phyloP scores from a whole-genome alignment of 2,888 invertebrate genomes.

The Stenchaetothrips biformis region DNA sequence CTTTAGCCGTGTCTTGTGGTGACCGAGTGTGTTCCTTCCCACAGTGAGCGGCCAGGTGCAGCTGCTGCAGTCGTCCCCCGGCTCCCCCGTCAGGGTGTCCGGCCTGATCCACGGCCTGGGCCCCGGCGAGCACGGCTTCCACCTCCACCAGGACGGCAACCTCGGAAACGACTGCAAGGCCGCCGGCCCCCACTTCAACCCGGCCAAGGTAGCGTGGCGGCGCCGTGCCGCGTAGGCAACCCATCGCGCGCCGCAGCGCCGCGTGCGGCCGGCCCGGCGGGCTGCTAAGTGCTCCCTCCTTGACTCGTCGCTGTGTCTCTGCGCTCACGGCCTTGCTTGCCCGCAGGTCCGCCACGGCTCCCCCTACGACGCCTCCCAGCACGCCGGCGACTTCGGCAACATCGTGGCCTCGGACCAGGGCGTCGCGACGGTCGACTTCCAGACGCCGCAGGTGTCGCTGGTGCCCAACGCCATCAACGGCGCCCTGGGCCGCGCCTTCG shows the following conservation, averaged over 20 bases:
- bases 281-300: not conserved
- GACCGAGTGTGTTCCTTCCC: too few species aligned
- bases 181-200: slow-evolving; percentile 41
- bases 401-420: slow-evolving; percentile 56
- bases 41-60: slow-evolving; percentile 28
- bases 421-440: slow-evolving; percentile 58
- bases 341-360: slow-evolving; percentile 33
- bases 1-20: too few species aligned
- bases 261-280: not conserved
- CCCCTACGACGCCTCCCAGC: slow-evolving; percentile 37
- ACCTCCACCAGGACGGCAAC: slow-evolving; percentile 37
- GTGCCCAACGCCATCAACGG: slow-evolving; percentile 55
- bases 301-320: too few species aligned
- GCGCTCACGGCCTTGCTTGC: not conserved
- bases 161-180: slow-evolving; percentile 37
- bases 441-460: slow-evolving; percentile 46
- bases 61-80: slow-evolving; percentile 1
- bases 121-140: slow-evolving; percentile 39
- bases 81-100: slow-evolving; percentile 35
- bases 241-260: not conserved
- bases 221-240: not conserved
- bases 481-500: slow-evolving; percentile 70
- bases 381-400: slow-evolving; percentile 62
- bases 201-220: slow-evolving; percentile 34
- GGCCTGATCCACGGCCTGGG: slow-evolving; percentile 37